A percentile compares a stretch with the other conserved stretches of the same genome.
Conservation (phyloP, 2,113 vertebrate species). For the Nesoenas mayeri region DNA sequence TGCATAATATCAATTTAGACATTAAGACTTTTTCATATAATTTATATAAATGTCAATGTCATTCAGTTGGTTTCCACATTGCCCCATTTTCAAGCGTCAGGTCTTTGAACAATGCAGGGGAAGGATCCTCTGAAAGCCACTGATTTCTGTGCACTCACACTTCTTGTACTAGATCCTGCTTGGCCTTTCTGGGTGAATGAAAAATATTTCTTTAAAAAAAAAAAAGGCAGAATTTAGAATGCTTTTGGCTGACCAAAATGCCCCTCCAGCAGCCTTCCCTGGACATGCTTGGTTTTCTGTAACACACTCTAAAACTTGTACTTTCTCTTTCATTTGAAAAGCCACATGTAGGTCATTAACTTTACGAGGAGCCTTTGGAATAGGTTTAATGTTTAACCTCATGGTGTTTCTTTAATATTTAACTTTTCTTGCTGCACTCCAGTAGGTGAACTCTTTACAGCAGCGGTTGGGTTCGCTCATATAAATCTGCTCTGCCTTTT, state of each 20-base stretch:
- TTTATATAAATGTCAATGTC: background rate
- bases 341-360: background rate
- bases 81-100: background rate
- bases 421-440: background rate
- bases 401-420: background rate
- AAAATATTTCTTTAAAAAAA: background rate
- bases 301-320: background rate
- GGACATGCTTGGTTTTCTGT: background rate
- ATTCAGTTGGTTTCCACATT: background rate
- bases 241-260: background rate
- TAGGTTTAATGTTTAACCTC: constrained; percentile 51
- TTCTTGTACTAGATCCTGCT: background rate
- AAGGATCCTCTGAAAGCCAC: background rate
- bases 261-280: background rate
- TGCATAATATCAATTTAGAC: background rate
- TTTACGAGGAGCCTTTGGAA: background rate
- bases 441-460: background rate
- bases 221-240: background rate
- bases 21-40: background rate
- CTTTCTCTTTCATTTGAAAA: background rate
- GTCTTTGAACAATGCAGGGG: rapidly evolving
- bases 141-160: rapidly evolving
- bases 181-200: background rate
- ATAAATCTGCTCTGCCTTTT: background rate
- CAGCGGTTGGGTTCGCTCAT: background rate